Evolutionary conservation across 2,113 vertebrate genomes (phyloP), one percentile per base, ranked within the genome.

Genomic region (Scomber japonicus): DNA sequence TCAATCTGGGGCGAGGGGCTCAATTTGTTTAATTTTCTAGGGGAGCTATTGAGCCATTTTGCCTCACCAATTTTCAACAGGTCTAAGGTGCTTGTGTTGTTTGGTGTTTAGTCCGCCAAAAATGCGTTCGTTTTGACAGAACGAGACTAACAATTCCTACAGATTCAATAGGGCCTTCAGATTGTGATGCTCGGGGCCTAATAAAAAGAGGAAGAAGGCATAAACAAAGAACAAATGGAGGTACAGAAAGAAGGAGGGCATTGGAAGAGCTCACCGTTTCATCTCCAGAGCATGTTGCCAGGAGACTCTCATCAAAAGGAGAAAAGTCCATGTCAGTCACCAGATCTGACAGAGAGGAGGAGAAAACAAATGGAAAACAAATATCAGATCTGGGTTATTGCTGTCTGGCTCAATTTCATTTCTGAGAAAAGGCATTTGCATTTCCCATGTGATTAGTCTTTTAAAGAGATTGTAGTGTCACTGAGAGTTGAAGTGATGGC

Each of bases 251-350:
- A 57, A 63, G 17, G 10, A 56, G 5, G 21, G 44, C 19, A 35
- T 17, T 13, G 35, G 7, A 68, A 68, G 31, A 73, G 30, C 96
- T 96, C 91, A 99, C 98, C 69, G 3, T 96, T 89, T 95, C 93
- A 66, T 99, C 98, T 0, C 86, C 93, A 0, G 98, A 99, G 86
- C 96, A 96, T 0, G 98, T 98, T 16, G 95, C 97, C 94, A 99
- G 89, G 45, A 99, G 93, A 74, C 90, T 82, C 67, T 98, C 96
- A 75, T 99, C 97, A 2, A 99, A 99, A 3, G 97, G 97, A 0
- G 97, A 99, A 82, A 99, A 99, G 91, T 97, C 97, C 90, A 99
- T 94, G 83, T 99, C 98, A 0, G 96, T 97, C 87, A 99, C 92
- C 75, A 95, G 88, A 90, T 97, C 98, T 99, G 91, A 59, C 66